phyloP scores from a whole-genome alignment of 1,140 invertebrate genomes.

The Tetragnatha versicolor region DNA sequence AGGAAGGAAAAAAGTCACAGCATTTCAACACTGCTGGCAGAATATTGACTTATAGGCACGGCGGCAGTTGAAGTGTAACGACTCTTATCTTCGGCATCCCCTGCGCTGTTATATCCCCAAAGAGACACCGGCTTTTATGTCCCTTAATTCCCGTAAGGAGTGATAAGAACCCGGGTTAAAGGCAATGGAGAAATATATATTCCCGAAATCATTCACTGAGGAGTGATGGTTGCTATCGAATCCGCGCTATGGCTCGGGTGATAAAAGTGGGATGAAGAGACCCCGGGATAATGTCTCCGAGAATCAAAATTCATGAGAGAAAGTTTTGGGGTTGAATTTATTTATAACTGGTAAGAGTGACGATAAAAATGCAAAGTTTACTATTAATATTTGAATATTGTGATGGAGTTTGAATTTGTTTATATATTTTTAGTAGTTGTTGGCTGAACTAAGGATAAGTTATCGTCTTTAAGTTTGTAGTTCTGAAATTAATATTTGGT shows the following conservation, averaged over 20 bases:
- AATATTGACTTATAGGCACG: conserved; percentile 27
- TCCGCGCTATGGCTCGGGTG: not conserved
- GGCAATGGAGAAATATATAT: conserved; percentile 2
- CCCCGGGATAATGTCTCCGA: too few relatives aligned
- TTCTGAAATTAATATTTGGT: too few relatives aligned
- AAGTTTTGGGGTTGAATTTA: too few relatives aligned
- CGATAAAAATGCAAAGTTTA: too few relatives aligned
- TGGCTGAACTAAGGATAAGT: too few relatives aligned
- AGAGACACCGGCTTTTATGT: conserved; percentile 19
- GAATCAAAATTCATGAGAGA: too few relatives aligned
- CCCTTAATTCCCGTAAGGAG: conserved; percentile 27
- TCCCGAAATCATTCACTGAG: not conserved
- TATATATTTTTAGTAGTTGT: too few relatives aligned
- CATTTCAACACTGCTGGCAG: conserved; percentile 2
- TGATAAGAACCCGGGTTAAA: not conserved
- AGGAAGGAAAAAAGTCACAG: not conserved
- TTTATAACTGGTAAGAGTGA: too few relatives aligned
- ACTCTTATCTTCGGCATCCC: conserved; percentile 11
- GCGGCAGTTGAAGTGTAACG: conserved; percentile 16
- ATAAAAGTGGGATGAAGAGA: too few relatives aligned
- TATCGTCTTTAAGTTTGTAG: too few relatives aligned
- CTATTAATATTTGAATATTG: too few relatives aligned
- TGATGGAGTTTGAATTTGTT: too few relatives aligned
- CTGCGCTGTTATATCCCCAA: not conserved
- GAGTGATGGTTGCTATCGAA: not conserved